Conservation (phyloP, 2,888 invertebrate genomes). For the Laothoe populi region DNA sequence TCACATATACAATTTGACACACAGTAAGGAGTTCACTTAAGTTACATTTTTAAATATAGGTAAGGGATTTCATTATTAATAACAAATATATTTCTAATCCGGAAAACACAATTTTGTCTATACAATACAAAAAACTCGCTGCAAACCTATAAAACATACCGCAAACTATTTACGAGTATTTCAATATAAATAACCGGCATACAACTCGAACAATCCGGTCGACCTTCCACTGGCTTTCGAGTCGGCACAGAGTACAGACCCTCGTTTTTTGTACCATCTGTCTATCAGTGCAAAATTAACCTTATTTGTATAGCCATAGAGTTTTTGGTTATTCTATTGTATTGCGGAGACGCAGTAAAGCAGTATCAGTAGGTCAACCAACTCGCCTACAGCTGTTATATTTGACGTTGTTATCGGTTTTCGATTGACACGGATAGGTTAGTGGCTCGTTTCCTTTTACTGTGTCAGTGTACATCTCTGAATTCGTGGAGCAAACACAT, state of each 20-base stretch:
- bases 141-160: background rate
- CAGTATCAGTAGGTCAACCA: conserved; percentile 20
- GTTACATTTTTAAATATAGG: no score
- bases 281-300: background rate
- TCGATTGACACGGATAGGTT: conserved; percentile 17
- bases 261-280: conserved; percentile 2
- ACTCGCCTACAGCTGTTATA: conserved; percentile 13
- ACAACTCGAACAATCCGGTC: conserved; percentile 12
- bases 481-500: background rate
- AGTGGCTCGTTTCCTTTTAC: background rate
- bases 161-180: conserved; percentile 5
- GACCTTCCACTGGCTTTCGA: conserved; percentile 19
- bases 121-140: background rate
- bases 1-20: no score
- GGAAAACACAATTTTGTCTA: no score
- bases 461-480: background rate
- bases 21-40: no score
- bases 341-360: background rate
- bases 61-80: no score
- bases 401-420: background rate
- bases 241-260: background rate
- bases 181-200: background rate
- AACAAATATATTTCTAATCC: no score
- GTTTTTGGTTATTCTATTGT: background rate
- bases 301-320: background rate